A percentile compares a stretch with the other conserved stretches of the same genome.
phyloP scores from a whole-genome alignment of 2,888 invertebrate species.

The Aphidoletes aphidimyza region DNA sequence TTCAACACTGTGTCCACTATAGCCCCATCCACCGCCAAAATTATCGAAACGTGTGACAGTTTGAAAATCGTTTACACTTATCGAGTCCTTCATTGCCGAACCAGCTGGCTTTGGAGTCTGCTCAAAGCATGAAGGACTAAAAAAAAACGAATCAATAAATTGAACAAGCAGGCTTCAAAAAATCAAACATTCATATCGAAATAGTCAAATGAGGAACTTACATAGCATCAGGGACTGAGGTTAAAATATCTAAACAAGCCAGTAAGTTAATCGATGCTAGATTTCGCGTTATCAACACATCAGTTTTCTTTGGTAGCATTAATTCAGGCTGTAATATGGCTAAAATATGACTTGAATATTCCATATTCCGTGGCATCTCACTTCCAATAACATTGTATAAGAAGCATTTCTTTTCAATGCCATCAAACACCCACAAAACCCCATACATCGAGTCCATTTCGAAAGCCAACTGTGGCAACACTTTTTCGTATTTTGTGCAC shows the following conservation, averaged over 20 bases:
- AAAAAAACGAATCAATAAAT: slow-evolving; percentile 53
- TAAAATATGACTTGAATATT: slow-evolving; percentile 56
- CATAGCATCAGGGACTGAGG: slow-evolving; percentile 80
- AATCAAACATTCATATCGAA: neutral
- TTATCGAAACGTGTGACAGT: slow-evolving; percentile 89
- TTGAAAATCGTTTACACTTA: slow-evolving; percentile 63
- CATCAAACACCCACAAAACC: slow-evolving; percentile 91
- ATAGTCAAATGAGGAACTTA: slow-evolving; percentile 61
- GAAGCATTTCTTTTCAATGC: slow-evolving; percentile 70
- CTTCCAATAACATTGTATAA: slow-evolving; percentile 88
- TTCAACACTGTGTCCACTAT: slow-evolving; percentile 95
- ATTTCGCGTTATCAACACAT: slow-evolving; percentile 79
- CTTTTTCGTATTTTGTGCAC: slow-evolving; percentile 60
- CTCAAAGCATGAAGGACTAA: slow-evolving; percentile 65
- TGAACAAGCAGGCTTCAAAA: neutral
- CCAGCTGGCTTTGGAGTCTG: slow-evolving; percentile 55
- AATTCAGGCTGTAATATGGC: slow-evolving; percentile 84
- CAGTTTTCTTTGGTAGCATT: slow-evolving; percentile 78
- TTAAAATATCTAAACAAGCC: slow-evolving; percentile 89
- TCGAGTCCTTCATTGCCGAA: slow-evolving; percentile 63
- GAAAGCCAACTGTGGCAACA: slow-evolving; percentile 65
- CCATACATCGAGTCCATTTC: slow-evolving; percentile 89
- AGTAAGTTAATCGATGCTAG: slow-evolving; percentile 92
- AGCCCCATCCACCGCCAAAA: slow-evolving; percentile 96
- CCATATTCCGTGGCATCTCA: slow-evolving; percentile 68